Evolutionary conservation across 1,140 invertebrate species (phyloP), one percentile per base, ranked within the genome.

Genomic region (Drosophila subobscura): DNA sequence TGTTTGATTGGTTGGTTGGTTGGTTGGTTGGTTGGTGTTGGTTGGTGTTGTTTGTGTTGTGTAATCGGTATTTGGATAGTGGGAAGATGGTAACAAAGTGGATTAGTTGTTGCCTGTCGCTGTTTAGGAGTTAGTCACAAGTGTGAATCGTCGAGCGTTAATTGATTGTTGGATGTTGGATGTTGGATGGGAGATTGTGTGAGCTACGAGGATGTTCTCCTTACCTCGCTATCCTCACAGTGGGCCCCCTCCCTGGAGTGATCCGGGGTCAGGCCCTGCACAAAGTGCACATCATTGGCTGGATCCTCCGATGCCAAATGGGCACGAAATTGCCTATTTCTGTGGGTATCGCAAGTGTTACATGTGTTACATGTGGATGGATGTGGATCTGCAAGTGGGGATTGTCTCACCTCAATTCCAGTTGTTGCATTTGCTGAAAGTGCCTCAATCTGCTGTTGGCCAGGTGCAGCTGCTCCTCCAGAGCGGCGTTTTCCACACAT

Each of bases 401-500:
- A 5, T 40, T 25, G 5, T 0, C 20, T 54, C 84, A 94, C 93
- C 94, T 94, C 45, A 94, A 93, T 92, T 97, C 96, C 44, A 97
- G 90, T 89, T 96, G 95, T 50, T 91, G 90, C 90, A 92, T 91
- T 79, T 96, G 95, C 88, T 96, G 96, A 41, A 96, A 96, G 72
- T 96, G 95, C 59, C 95, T 93, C 20, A 97, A 92, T 91, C 97
- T 96, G 73, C 95, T 94, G n/a, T 94, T 95, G 54, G 96, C 93
- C 27, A 93, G 92, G 52, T 95, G 94, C 22, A 98, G 93, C 88
- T 97, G 95, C 91, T 98, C 97, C 84, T 97, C 96, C 42, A 98
- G 91, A 20, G 95, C 94, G 1, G 97, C 96, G 10, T 96, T 96
- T 91, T 98, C 97, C 47, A 98, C 94, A 92, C 97, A 98, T 91